These are phyloP conservation scores for Orchestes rusci DNA, from an alignment of 2,888 invertebrate species.

Conservation along the genomic window DNA sequence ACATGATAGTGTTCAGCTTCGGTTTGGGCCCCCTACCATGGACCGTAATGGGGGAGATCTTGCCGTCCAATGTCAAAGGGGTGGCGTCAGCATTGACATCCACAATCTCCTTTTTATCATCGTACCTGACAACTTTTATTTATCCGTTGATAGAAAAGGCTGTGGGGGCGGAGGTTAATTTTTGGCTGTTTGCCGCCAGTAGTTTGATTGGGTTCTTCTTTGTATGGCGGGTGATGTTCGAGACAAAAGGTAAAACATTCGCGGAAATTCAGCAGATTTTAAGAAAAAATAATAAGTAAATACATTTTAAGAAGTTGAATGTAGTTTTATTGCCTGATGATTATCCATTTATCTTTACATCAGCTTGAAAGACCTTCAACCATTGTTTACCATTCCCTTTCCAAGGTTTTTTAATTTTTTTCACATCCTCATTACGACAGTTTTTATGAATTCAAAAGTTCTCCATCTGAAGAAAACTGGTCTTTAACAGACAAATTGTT, in stretches of 20 bases:
- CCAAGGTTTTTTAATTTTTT: no score
- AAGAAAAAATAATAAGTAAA: no score
- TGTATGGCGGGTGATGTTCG: slow-evolving; percentile 30
- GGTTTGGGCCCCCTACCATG: slow-evolving; percentile 61
- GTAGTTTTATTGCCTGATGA: no score
- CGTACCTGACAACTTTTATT: slow-evolving; percentile 69
- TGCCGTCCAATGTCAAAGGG: slow-evolving; percentile 55
- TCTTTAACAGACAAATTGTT: no score
- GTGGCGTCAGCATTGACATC: slow-evolving; percentile 60
- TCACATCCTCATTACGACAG: no score
- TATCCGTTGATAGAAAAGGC: slow-evolving; percentile 53
- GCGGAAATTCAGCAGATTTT: slow-evolving; percentile 64
- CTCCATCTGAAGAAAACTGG: no score
- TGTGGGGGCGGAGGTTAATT: slow-evolving; percentile 59
- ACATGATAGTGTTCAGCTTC: slow-evolving; percentile 60
- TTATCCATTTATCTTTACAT: no score
- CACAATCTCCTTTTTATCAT: slow-evolving; percentile 65
- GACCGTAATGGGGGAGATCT: slow-evolving; percentile 67
- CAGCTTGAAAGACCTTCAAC: no score
- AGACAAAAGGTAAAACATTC: slow-evolving; percentile 82
- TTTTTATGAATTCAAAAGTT: no score
- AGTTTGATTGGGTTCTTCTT: slow-evolving; percentile 27
- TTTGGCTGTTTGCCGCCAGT: slow-evolving; percentile 59
- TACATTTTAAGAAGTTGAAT: no score
- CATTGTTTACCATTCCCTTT: no score